Evolutionary conservation across 2,113 vertebrate genomes (phyloP).

Genomic region (Python bivittatus): DNA sequence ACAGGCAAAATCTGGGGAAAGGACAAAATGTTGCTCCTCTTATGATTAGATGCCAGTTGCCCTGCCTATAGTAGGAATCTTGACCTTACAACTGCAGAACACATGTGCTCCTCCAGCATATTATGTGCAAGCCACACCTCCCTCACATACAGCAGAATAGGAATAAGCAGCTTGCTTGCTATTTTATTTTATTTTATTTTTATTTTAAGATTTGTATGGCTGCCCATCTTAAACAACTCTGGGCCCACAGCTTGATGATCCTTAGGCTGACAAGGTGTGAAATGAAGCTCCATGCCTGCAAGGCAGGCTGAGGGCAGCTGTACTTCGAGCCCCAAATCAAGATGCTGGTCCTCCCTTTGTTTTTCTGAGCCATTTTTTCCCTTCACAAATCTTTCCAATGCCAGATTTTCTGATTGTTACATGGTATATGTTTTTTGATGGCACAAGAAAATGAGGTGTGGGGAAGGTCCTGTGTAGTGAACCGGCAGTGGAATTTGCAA

Average conservation of each 20-base stretch:
- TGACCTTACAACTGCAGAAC: not conserved
- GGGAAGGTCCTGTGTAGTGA: not conserved
- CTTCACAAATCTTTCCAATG: not conserved
- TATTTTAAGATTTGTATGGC: not conserved
- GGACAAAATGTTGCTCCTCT: not conserved
- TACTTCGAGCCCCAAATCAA: not conserved
- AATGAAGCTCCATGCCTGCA: not conserved
- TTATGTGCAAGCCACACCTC: not conserved
- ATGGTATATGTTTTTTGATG: not conserved
- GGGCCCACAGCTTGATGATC: not conserved
- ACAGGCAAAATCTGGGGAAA: not conserved
- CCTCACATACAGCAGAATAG: not conserved
- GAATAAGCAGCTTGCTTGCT: not conserved
- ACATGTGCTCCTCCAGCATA: not conserved
- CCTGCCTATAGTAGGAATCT: not conserved
- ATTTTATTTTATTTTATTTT: no score
- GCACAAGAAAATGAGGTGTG: not conserved
- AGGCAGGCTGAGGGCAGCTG: not conserved
- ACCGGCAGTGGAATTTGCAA: not conserved
- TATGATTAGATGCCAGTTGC: not conserved
- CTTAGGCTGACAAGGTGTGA: not conserved
- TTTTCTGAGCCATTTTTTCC: not conserved
- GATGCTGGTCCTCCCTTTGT: not conserved
- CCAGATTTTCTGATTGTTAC: not conserved
- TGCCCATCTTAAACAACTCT: not conserved